Evolutionary conservation across 37 sponge, comb jelly and placozoan genomes (phyloP), one percentile per base, ranked within the genome.

Genomic region (Halisarca cf. caerulea): DNA sequence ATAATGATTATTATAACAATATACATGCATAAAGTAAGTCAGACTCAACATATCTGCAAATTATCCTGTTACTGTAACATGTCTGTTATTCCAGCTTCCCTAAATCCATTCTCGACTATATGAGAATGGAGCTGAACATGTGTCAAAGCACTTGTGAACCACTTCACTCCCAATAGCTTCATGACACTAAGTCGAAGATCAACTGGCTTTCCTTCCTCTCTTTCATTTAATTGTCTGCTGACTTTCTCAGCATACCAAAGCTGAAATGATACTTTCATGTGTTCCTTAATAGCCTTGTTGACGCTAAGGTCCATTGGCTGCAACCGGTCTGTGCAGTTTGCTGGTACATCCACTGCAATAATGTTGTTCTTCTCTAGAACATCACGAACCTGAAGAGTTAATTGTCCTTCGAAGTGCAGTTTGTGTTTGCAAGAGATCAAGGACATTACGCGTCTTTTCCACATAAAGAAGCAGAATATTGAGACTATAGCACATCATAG

Each of bases 81-180:
- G n/a, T n/a, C n/a, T n/a, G 68, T 66, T 66, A 66, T 66, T 18
- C 68, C 68, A 24, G 68, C 68, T 27, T 66, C 68, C 14, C 27
- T 8, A 66, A 66, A 66, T 18, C 68, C 68, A 66, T 66, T 66
- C 68, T 69, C 33, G 3, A 69, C 71, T 69, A 69, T 2, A 6
- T 11, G 3, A 69, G 2, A 2, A 2, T 69, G 27, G 8, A 3
- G 36, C 33, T 69, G 2, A 2, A 69, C 34, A 6, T 69, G 35
- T 32, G 8, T 36, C 27, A 18, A 69, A 2, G 35, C 34, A 11
- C 7, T 6, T 3, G 33, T 69, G 7, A 69, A 2, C 92, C 92
- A 92, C 25, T 81, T 43, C 35, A 86, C 92, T 32, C 72, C 59
- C 21, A 88, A 66, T 33, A 83, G 89, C 70, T 92, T 92, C 69